These are phyloP conservation scores for Caerostris darwini DNA, from an alignment of 1,140 invertebrate genomes.

Conservation along the genomic window DNA sequence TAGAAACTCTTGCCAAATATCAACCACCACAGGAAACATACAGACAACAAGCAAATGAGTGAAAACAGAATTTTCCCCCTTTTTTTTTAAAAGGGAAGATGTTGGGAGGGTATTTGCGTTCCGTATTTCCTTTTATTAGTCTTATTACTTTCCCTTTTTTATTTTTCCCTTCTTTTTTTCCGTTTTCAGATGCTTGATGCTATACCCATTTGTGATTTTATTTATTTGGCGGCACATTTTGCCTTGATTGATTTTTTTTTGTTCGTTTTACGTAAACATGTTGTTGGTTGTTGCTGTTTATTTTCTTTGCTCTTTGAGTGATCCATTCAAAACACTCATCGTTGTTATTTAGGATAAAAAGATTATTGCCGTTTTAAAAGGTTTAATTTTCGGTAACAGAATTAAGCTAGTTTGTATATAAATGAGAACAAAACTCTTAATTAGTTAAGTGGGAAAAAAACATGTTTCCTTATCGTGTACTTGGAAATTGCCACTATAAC, in stretches of 20 bases:
- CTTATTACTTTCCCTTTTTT: neutral
- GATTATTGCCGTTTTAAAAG: neutral
- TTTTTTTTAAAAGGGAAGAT: conserved; percentile 20
- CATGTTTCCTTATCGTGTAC: neutral
- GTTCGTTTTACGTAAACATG: conserved; percentile 19
- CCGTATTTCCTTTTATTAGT: neutral
- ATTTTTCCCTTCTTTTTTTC: neutral
- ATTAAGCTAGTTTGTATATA: neutral
- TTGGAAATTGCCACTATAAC: neutral
- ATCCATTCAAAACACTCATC: neutral
- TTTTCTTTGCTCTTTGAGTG: neutral
- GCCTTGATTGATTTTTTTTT: conserved; percentile 36
- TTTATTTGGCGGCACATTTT: neutral
- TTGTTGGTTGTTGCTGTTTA: neutral
- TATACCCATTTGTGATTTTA: conserved; percentile 16
- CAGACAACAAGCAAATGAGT: conserved; percentile 48
- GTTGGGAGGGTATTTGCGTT: neutral
- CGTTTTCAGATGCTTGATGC: conserved; percentile 5
- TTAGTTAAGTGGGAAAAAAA: neutral
- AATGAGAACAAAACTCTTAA: neutral
- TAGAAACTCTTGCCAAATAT: conserved; percentile 36
- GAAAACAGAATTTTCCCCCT: conserved; percentile 31
- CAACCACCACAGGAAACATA: neutral
- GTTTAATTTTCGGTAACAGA: neutral
- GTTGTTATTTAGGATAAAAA: neutral